These are phyloP conservation scores for Anastrepha obliqua DNA, from an alignment of 1,140 invertebrate species.

Conservation along the genomic window DNA sequence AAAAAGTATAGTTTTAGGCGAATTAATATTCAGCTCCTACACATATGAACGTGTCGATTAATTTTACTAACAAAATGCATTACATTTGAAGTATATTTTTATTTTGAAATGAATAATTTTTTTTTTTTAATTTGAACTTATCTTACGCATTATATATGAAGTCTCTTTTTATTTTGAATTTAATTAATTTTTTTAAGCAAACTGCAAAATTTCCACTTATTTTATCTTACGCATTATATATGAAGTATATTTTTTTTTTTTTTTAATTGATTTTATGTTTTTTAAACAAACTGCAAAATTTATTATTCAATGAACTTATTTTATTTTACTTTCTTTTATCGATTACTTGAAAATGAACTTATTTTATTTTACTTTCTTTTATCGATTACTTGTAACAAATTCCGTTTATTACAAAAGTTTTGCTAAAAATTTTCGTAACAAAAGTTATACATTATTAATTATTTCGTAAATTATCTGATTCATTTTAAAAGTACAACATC, in stretches of 20 bases:
- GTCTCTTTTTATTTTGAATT: slow-evolving; percentile 8
- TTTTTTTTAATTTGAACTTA: not conserved
- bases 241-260: not conserved
- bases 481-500: not conserved
- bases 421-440: not conserved
- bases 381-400: not conserved
- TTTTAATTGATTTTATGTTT: not conserved
- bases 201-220: not conserved
- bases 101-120: not conserved
- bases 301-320: not conserved
- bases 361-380: not conserved
- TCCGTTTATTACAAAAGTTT: slow-evolving; percentile 42
- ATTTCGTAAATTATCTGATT: slow-evolving; percentile 21
- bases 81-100: too few species aligned
- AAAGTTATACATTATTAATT: not conserved
- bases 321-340: not conserved
- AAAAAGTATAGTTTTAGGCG: not conserved
- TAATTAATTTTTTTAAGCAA: not conserved
- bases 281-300: not conserved
- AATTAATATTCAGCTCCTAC: slow-evolving; percentile 15
- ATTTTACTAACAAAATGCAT: slow-evolving; percentile 35
- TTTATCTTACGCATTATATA: not conserved
- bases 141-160: slow-evolving; percentile 7
- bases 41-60: slow-evolving; percentile 16
- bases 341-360: not conserved